These are phyloP conservation scores for Paradisaea rubra DNA, from an alignment of 2,113 vertebrate genomes.

Conservation along the genomic window DNA sequence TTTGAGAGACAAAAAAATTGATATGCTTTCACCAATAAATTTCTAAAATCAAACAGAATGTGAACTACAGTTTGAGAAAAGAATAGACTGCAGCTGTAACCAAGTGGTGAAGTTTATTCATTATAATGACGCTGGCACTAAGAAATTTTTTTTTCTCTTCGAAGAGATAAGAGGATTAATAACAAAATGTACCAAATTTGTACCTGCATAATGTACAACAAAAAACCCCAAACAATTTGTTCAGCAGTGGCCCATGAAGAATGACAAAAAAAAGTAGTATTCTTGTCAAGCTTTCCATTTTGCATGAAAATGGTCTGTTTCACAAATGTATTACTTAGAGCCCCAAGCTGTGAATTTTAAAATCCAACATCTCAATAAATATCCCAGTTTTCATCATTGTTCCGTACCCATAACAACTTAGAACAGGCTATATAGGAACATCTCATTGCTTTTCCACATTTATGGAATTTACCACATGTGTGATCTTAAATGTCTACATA, in stretches of 20 bases:
- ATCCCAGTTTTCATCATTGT: neutral
- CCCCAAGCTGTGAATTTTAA: neutral
- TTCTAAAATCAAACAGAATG: neutral
- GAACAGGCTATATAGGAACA: neutral
- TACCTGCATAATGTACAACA: neutral
- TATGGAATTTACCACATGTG: neutral
- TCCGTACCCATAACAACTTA: rapidly evolving
- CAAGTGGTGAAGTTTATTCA: neutral
- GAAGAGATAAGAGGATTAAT: neutral
- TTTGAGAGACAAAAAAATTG: neutral
- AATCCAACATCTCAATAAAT: neutral
- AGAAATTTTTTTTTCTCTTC: neutral
- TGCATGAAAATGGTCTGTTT: neutral
- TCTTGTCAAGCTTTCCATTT: neutral
- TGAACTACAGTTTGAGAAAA: neutral
- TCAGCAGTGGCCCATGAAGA: neutral
- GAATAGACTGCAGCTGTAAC: neutral
- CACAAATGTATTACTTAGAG: neutral
- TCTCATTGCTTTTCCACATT: neutral
- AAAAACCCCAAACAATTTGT: neutral
- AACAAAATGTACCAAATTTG: neutral
- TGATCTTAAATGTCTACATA: neutral
- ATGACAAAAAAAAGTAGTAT: neutral
- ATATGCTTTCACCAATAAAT: neutral
- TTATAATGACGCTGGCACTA: neutral